Percentiles rank a stretch among this genome's conserved stretches.
Conservation (phyloP, 30 jellyfish, hydroid and myxozoan genomes). For the Aurelia aurita complex sp. Pacific region DNA sequence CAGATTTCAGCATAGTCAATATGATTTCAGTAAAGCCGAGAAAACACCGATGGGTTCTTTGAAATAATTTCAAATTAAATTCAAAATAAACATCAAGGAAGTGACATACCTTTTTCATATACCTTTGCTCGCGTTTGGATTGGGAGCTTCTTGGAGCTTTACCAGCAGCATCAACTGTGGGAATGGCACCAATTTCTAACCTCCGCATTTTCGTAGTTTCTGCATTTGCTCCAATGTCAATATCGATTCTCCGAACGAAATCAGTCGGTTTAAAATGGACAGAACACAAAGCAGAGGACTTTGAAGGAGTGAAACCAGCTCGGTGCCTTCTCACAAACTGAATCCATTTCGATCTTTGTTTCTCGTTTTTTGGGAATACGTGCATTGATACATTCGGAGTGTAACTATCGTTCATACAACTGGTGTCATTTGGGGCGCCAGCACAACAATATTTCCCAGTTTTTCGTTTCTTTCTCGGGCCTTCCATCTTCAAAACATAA, state of each 20-base stretch:
- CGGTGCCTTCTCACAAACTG: conserved; percentile 6
- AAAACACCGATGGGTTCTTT: too few relatives aligned
- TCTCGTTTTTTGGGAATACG: conserved; percentile 7
- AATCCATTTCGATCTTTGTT: not conserved
- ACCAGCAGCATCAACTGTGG: conserved; percentile 18
- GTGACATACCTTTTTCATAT: not conserved
- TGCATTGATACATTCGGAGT: conserved; percentile 16
- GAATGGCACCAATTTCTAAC: conserved; percentile 20
- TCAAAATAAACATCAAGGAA: not conserved
- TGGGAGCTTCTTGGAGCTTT: not conserved
- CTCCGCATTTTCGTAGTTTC: conserved; percentile 12
- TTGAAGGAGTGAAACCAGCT: conserved; percentile 1
- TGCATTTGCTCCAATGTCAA: not conserved
- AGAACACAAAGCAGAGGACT: not conserved
- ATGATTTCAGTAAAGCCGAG: too few relatives aligned
- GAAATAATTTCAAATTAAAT: too few relatives aligned
- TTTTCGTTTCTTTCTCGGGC: not conserved
- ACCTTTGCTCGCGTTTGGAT: conserved; percentile 17
- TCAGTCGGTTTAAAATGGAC: not conserved
- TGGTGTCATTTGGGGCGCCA: conserved; percentile 34
- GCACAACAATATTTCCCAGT: conserved; percentile 18
- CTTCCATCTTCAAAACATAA: not conserved
- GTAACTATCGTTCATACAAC: conserved; percentile 14
- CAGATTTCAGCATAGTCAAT: too few relatives aligned
- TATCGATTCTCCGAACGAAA: conserved; percentile 12